Base-by-base conservation (phyloP, 2,888 invertebrate genomes). In the Pristionchus entomophagus region DNA sequence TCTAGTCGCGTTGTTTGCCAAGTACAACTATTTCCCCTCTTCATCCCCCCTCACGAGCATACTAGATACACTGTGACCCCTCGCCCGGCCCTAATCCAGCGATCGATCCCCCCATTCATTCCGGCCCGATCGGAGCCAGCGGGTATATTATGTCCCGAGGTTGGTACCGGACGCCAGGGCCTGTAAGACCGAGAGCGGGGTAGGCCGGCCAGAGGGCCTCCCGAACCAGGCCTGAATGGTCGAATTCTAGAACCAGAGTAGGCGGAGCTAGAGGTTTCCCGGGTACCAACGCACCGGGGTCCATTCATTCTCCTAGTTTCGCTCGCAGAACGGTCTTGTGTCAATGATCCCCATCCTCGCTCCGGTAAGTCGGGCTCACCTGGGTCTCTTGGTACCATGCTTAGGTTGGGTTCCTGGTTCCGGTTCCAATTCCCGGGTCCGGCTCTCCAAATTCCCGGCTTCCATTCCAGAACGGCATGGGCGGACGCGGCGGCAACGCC, bases 391-490 rank as follows among this genome's bases (percentile, higher is more conserved):
- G n/a, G n/a, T n/a, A n/a, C n/a, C n/a, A n/a, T n/a, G n/a, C n/a
- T n/a, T n/a, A n/a, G n/a, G n/a, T n/a, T n/a, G n/a, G n/a, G n/a
- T n/a, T n/a, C n/a, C n/a, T n/a, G n/a, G n/a, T n/a, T n/a, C n/a
- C n/a, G n/a, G n/a, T n/a, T n/a, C n/a, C n/a, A n/a, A n/a, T n/a
- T n/a, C n/a, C n/a, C n/a, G n/a, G n/a, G n/a, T n/a, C n/a, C n/a
- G n/a, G n/a, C n/a, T n/a, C n/a, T n/a, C n/a, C n/a, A n/a, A n/a
- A n/a, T n/a, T n/a, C n/a, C n/a, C n/a, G n/a, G n/a, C n/a, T n/a
- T n/a, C n/a, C n/a, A n/a, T n/a, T n/a, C n/a, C 51, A 80, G 78
- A 80, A 80, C 78, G 51, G 32, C 32, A 80, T 80, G 78, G 78
- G 78, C 8, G 19, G 51, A 17, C 32, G 49, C 32, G 51, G 78